Base-by-base conservation (phyloP, 2,113 vertebrate genomes). In the Dasypus novemcinctus region DNA sequence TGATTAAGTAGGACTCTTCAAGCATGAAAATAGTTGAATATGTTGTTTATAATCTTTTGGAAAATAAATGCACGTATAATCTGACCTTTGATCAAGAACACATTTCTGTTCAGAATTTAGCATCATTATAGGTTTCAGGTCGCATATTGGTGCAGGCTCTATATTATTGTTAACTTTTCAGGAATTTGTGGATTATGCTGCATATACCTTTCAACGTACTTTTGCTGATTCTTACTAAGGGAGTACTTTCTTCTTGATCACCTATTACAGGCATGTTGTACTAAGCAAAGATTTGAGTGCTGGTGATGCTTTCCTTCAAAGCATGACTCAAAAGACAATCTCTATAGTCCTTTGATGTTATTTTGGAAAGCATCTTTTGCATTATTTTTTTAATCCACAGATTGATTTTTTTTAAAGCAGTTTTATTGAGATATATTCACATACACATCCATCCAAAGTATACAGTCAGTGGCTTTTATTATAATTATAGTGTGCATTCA, bases 301-400 rank as follows among this genome's bases (percentile, higher is more conserved):
- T 76, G 4, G 14, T 59, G 63, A 66, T 36, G 31, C 18, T 63
- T 87, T 79, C 12, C 36, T 86, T 75, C 10, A 21, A 74, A 66
- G 36, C 75, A 74, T 33, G n/a, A 46, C 84, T 76, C 3, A 5
- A 38, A 21, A 41, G 52, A 66, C 21, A 2, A 4, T 41, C 29
- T 5, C 15, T 82, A 33, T 68, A 75, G 36, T 38, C 29, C 21
- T 7, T 83, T 12, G 18, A 0, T 57, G 12, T 88, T 36, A 5
- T 68, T 88, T 88, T 88, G 27, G n/a, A 76, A 85, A 85, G 63
- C 31, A 49, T 88, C 43, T 93, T 71, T 90, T 79, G 10, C 43
- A 72, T 21, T 80, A 0, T 75, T 63, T 61, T 90, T 57, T 29
- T 72, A 82, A 59, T 88, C 49, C 27, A 43, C n/a, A 63, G 2